Evolutionary conservation across 2,113 vertebrate genomes (phyloP), one percentile per base, ranked within the genome.

Genomic region (Trogon surrucura): DNA sequence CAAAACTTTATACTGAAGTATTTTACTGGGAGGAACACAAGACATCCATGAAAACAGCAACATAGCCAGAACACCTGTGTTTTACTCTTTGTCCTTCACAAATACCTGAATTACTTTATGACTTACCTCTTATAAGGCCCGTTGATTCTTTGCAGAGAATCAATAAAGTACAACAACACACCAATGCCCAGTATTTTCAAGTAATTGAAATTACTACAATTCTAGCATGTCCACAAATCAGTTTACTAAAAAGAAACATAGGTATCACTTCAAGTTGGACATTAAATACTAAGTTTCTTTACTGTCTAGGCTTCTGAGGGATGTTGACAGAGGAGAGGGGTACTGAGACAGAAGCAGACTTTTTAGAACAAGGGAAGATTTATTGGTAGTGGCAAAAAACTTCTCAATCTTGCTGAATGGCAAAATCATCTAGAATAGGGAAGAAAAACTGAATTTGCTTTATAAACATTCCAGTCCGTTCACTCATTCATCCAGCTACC

Each of bases 331-430:
- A 85, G n/a, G 8, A 71, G 10, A 16, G 13, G 2, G 2, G 13
- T 38, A 67, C 1, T 57, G 64, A 88, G n/a, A 65, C 30, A 70
- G 89, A 91, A 91, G 8, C 19, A 80, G 44, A 82, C 73, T 54
- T 87, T 85, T 91, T 36, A 86, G 58, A 54, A 65, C 94, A 83
- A 94, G 26, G 23, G n/a, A 93, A 85, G 41, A 60, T 82, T 80
- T 71, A 89, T 22, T 25, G 26, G 5, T 30, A 77, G 15, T n/a
- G 7, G 54, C 41, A 89, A 88, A 85, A 85, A 21, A 15, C 30
- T 77, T 69, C 44, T 78, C 25, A 64, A 6, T 73, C 50, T 61
- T 58, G 36, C 19, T 83, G 38, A 88, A 51, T 6, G 16, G 27
- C 10, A 71, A 66, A 87, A n/a, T 85, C 58, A 61, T 78, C 48